Base-by-base conservation (phyloP, 2,113 vertebrate species). In the Platysternon megacephalum region DNA sequence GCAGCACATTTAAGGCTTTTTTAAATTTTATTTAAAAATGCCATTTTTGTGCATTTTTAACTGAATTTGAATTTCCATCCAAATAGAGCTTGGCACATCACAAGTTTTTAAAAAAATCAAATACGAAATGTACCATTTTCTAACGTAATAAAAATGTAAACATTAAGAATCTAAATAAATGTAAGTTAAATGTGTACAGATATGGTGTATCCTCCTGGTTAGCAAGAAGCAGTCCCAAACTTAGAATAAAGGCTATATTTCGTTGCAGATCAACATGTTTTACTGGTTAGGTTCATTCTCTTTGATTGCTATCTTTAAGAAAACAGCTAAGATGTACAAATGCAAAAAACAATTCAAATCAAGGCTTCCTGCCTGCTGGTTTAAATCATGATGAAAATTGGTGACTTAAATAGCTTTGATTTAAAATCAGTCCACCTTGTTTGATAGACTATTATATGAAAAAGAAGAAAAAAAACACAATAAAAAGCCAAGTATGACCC, bases 401-500 rank as follows among this genome's bases (percentile, higher is more conserved):
- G 35, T 68, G 61, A 19, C 32, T 68, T n/a, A 68, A 68, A n/a
- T 35, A 16, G 16, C 61, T 65, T n/a, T 65, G 32, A 32, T 65
- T 65, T 65, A 65, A 65, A 68, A 68, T n/a, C 35, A n/a, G 35
- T n/a, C 17, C 16, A 65, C 53, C 13, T 24, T 2, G 11, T 90
- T 87, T 79, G 84, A 90, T 53, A 82, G 48, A 32, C 3, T 1
- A 68, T 84, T 74, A 87, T 79, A 51, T 42, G 17, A 12, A 91
- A 55, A 87, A 85, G 29, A 9, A 52, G 79, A 49, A 49, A 13
- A 49, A 49, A n/a, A n/a, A n/a, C n/a, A 5, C 79, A 44, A 12
- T 82, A 39, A 53, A 32, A 0, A 0, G 0, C 5, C 19, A 65
- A 39, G 49, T 80, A 26, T 83, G 55, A 81, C 32, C 26, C 3